A percentile compares a stretch with the other conserved stretches of the same genome.
Evolutionary conservation across 1,140 invertebrate genomes (phyloP).

Genomic region (Monochamus saltuarius): DNA sequence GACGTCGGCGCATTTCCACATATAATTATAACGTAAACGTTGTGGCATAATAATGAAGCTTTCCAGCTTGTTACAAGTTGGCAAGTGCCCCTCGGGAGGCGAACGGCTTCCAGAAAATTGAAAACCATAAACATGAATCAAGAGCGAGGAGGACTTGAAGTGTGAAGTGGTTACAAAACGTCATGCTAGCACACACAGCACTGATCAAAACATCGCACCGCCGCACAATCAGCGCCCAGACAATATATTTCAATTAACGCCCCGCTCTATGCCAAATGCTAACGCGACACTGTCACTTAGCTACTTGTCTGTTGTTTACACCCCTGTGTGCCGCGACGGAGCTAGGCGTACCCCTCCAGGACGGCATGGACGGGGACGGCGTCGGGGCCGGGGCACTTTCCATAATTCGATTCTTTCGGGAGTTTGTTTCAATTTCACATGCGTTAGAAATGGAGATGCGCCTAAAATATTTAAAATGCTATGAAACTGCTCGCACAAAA

Average conservation of each 20-base stretch:
- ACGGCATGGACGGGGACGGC: too few species aligned
- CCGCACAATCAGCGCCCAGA: slow-evolving; percentile 46
- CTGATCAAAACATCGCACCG: slow-evolving; percentile 40
- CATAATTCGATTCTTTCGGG: too few species aligned
- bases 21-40: not conserved
- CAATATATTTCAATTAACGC: slow-evolving; percentile 50
- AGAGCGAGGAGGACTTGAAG: slow-evolving; percentile 1
- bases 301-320: slow-evolving; percentile 50
- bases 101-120: slow-evolving; percentile 21
- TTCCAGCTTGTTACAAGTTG: not conserved
- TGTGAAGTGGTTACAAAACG: slow-evolving; percentile 34
- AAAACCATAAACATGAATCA: slow-evolving; percentile 37
- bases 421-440: too few species aligned
- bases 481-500: too few species aligned
- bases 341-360: too few species aligned
- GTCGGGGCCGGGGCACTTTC: too few species aligned
- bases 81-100: slow-evolving; percentile 6
- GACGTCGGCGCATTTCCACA: not conserved
- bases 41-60: not conserved
- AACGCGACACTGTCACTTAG: slow-evolving; percentile 43
- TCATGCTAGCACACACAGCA: slow-evolving; percentile 27
- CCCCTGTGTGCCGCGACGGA: slow-evolving; percentile 20
- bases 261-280: slow-evolving; percentile 32
- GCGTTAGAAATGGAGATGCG: too few species aligned
- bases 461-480: too few species aligned